phyloP scores from a whole-genome alignment of 2,888 invertebrate genomes.

The Pristionchus mayeri region DNA sequence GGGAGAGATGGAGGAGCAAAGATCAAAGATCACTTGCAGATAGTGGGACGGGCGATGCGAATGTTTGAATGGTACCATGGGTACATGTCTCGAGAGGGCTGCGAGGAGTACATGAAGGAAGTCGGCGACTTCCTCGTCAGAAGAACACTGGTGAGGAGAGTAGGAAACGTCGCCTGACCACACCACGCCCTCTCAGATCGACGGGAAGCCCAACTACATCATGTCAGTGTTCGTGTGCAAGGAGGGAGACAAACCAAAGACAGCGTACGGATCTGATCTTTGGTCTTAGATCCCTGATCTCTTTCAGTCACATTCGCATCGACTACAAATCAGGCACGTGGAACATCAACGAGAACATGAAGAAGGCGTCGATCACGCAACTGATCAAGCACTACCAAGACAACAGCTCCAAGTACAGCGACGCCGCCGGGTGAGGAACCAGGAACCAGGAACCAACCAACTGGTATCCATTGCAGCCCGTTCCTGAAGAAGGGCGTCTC shows the following conservation, averaged over 20 bases:
- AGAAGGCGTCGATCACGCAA: neutral
- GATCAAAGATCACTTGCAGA: constrained; percentile 26
- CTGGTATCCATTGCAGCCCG: neutral
- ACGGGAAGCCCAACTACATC: constrained; percentile 33
- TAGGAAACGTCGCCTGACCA: neutral
- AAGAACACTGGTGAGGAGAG: constrained; percentile 12
- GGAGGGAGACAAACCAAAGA: constrained; percentile 30
- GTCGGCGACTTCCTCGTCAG: constrained; percentile 34
- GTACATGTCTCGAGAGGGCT: constrained; percentile 28
- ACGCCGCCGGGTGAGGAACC: constrained; percentile 20
- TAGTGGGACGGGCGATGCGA: constrained; percentile 29
- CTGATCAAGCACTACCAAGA: constrained; percentile 35
- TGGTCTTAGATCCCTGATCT: constrained; percentile 21
- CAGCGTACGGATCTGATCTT: neutral
- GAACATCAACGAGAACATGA: constrained; percentile 36
- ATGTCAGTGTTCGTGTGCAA: constrained; percentile 12
- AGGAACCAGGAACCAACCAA: neutral
- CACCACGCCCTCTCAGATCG: neutral
- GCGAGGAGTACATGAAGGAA: constrained; percentile 32
- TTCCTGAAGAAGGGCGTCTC: constrained; percentile 28
- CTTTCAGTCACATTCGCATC: constrained; percentile 35
- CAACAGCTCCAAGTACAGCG: neutral
- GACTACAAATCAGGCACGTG: constrained; percentile 19
- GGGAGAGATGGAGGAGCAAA: constrained; percentile 9
- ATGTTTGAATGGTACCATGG: constrained; percentile 35